Percentiles rank a stretch among this genome's conserved stretches.
Evolutionary conservation across 2,113 vertebrate species (phyloP).

Genomic region (Triplophysa rosa): DNA sequence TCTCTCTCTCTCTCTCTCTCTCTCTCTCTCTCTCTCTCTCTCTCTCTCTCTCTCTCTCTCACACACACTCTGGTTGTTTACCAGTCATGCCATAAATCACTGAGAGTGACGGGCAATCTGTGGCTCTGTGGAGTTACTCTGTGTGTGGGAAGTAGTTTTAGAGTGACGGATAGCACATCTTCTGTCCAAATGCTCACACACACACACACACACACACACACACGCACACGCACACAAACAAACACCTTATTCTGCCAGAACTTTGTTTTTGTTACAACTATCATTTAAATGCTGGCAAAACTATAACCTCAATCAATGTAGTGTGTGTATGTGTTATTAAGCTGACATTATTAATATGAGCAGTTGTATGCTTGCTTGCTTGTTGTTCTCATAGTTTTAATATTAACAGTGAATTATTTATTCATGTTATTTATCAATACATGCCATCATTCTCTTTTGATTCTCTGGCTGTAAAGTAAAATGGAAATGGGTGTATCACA

Average conservation of each 20-base stretch:
- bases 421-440: background rate
- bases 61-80: slow-evolving; percentile 34
- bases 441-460: too few species aligned
- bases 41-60: too few species aligned
- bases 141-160: background rate
- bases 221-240: too few species aligned
- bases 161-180: slow-evolving; percentile 39
- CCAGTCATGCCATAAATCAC: slow-evolving; percentile 47
- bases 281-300: slow-evolving; percentile 49
- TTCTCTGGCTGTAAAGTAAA: too few species aligned
- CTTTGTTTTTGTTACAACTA: slow-evolving; percentile 59
- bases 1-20: background rate
- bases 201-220: background rate
- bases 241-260: slow-evolving; percentile 37
- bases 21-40: too few species aligned
- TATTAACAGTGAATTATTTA: background rate
- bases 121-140: slow-evolving; percentile 5
- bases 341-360: background rate
- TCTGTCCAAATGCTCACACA: slow-evolving; percentile 5
- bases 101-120: slow-evolving; percentile 47
- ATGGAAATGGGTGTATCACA: background rate
- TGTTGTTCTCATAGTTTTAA: too few species aligned
- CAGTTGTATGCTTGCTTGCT: too few species aligned
- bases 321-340: slow-evolving; percentile 2
- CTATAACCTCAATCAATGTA: slow-evolving; percentile 6